These are phyloP conservation scores for Acropora tenuis DNA, from an alignment of 64 coral and sea anemone species.

Conservation along the genomic window DNA sequence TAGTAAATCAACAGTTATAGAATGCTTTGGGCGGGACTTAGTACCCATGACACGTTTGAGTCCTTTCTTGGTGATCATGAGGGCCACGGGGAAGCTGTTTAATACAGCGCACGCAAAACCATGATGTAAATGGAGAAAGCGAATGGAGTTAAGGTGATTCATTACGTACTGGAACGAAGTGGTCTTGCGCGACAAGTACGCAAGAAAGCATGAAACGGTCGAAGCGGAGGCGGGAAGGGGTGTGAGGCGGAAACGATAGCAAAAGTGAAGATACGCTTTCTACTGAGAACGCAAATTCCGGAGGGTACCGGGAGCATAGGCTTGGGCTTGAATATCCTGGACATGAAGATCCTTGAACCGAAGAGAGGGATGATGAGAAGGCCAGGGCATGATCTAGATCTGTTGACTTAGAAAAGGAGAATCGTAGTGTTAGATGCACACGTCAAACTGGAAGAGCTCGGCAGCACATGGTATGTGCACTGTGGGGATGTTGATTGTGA, in stretches of 20 bases:
- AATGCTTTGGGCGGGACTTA: neutral
- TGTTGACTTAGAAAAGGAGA: too few species aligned
- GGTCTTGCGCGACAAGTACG: neutral
- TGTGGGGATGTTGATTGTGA: conserved; percentile 5
- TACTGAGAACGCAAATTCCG: conserved; percentile 23
- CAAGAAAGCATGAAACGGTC: neutral
- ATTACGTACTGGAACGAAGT: conserved; percentile 7
- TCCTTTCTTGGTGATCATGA: neutral
- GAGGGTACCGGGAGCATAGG: conserved; percentile 21
- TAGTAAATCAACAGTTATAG: neutral
- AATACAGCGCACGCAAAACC: neutral
- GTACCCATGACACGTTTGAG: neutral
- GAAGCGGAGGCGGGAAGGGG: conserved; percentile 17
- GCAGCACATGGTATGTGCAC: neutral
- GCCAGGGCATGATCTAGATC: neutral
- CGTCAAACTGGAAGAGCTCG: conserved; percentile 26
- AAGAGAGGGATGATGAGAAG: neutral
- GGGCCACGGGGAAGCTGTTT: neutral
- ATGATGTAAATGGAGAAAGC: neutral
- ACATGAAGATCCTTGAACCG: neutral
- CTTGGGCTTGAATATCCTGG: neutral
- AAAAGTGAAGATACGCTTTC: neutral
- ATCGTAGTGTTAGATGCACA: neutral
- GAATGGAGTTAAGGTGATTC: neutral
- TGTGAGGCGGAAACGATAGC: neutral